Percentiles rank a stretch among this genome's conserved stretches.
Evolutionary conservation across 1,140 invertebrate genomes (phyloP).

Genomic region (Papilio xuthus): DNA sequence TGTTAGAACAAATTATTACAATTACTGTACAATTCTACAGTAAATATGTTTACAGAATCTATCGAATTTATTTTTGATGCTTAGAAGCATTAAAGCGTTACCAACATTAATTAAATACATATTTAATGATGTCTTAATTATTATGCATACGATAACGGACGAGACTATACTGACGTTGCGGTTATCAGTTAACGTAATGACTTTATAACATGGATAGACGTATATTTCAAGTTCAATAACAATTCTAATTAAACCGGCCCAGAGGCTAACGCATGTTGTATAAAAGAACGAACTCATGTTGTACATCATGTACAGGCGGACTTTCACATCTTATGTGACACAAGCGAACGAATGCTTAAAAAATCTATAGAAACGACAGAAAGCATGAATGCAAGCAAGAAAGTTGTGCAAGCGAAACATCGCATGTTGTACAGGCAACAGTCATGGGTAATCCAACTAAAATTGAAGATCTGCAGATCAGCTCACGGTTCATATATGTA

Average conservation of each 20-base stretch:
- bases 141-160: background rate
- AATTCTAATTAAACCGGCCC: background rate
- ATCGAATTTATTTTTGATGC: background rate
- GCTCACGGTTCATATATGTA: no score
- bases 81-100: background rate
- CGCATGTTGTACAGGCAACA: no score
- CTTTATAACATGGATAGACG: background rate
- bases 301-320: background rate
- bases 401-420: no score
- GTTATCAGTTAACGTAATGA: slow-evolving; percentile 16
- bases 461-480: no score
- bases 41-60: background rate
- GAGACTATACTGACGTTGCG: background rate
- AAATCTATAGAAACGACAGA: no score
- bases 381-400: no score
- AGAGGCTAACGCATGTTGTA: background rate
- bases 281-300: background rate
- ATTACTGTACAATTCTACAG: background rate
- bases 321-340: no score
- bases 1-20: background rate
- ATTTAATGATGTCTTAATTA: background rate
- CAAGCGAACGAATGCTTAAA: no score
- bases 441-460: no score
- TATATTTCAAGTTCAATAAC: background rate
- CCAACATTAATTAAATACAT: background rate